Evolutionary conservation across 2,113 vertebrate species (phyloP), one percentile per base, ranked within the genome.

Genomic region (Perca flavescens): DNA sequence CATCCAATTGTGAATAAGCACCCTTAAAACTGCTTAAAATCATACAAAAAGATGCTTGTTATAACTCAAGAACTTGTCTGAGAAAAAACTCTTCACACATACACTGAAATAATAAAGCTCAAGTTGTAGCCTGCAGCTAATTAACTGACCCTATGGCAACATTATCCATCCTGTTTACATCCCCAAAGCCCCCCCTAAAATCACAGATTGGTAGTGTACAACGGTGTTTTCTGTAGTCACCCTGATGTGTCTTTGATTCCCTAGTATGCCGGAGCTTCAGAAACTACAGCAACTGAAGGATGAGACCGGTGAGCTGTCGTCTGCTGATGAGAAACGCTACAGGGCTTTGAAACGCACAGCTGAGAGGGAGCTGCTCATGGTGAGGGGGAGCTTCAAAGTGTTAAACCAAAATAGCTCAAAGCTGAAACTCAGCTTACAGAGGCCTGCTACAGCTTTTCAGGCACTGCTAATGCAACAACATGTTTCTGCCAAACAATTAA

Each of bases 221-320:
- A 22, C 4, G 46, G 10, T 21, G 4, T 22, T 52, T 31, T 36
- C 31, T 56, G 25, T 17, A 36, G 21, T 63, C 46, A 49, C 16
- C 22, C 40, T 31, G 7, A 11, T 46, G 21, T n/a, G 5, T 65
- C 25, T 75, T 65, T 73, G 25, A 68, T 56, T 70, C 53, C 19
- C 19, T 77, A 99, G 98, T 84, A 99, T 99, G 97, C 98, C 98
- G 0, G 98, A 99, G 91, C 96, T 99, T 34, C 98, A 99, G 94
- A 99, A 99, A 47, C 95, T 99, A 34, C 98, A 99, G 89, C 98
- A 99, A 93, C 94, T 99, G 64, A 99, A 99, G 91, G 98, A 99
- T 25, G 98, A 99, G 90, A 99, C 98, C 0, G 98, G 98, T 21
- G 98, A 99, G 36, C 95, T 99, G 79, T 99, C 98, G 0, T 99